Evolutionary conservation across 2,888 invertebrate species (phyloP).

Genomic region (Zelleria hepariella): DNA sequence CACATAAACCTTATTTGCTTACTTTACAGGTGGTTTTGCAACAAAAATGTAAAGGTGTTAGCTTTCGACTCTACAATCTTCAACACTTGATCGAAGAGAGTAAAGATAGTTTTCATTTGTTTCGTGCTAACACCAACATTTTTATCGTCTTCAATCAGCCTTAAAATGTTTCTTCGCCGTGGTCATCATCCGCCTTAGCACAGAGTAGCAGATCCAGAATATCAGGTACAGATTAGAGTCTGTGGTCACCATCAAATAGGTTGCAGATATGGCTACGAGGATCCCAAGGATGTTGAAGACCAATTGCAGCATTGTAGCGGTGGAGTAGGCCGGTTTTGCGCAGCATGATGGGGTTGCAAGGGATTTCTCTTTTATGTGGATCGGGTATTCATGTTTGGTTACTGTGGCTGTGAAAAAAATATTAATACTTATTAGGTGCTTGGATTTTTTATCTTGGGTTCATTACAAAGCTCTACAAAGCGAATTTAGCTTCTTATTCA

Average conservation of each 20-base stretch:
- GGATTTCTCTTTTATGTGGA: slow-evolving; percentile 17
- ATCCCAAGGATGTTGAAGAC: slow-evolving; percentile 44
- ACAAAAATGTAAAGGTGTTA: no score
- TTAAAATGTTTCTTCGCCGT: slow-evolving; percentile 30
- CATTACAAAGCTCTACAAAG: no score
- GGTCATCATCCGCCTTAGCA: slow-evolving; percentile 42
- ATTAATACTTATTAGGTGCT: no score
- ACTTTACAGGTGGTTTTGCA: no score
- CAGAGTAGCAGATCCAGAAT: slow-evolving; percentile 55
- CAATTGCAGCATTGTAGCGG: slow-evolving; percentile 17
- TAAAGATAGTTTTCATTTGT: no score
- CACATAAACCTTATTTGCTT: no score
- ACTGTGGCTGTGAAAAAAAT: slow-evolving; percentile 28
- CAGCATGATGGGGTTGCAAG: slow-evolving; percentile 32
- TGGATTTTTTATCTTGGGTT: slow-evolving; percentile 1
- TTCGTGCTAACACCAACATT: no score
- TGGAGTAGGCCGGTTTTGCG: slow-evolving; percentile 23
- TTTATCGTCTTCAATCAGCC: slow-evolving; percentile 18
- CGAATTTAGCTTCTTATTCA: no score
- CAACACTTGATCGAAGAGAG: no score
- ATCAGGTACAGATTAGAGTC: slow-evolving; percentile 52
- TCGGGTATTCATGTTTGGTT: slow-evolving; percentile 14
- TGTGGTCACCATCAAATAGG: slow-evolving; percentile 46
- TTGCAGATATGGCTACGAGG: slow-evolving; percentile 43
- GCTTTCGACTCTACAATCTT: no score